These are phyloP conservation scores for Sparus aurata DNA, from an alignment of 2,797 vertebrate species.

Conservation along the genomic window DNA sequence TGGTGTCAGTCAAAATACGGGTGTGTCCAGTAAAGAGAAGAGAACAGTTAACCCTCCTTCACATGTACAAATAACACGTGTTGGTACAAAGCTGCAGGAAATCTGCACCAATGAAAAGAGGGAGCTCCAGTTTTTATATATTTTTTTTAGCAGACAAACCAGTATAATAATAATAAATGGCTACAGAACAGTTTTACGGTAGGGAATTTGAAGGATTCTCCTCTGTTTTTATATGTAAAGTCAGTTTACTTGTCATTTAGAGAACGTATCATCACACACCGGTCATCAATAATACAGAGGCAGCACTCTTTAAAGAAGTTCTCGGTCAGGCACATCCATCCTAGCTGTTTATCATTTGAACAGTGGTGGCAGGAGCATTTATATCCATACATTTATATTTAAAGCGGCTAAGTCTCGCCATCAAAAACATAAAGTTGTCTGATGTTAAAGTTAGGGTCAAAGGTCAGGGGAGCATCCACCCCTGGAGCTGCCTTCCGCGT, in stretches of 20 bases:
- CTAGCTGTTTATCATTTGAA: too few species aligned
- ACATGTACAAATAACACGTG: not conserved
- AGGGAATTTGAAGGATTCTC: not conserved
- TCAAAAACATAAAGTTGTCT: not conserved
- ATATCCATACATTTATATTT: too few species aligned
- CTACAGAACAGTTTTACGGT: not conserved
- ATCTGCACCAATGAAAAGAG: not conserved
- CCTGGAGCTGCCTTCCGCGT: not conserved
- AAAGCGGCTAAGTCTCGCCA: too few species aligned
- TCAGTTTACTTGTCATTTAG: not conserved
- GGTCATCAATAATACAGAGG: not conserved
- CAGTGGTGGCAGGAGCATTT: too few species aligned
- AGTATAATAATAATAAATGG: not conserved
- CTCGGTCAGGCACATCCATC: not conserved
- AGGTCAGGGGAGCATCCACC: conserved; percentile 16
- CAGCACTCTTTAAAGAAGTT: not conserved
- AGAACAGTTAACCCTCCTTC: not conserved
- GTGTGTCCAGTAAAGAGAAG: not conserved
- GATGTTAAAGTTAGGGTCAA: conserved; percentile 29
- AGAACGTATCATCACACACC: too few species aligned
- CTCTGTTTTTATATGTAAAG: not conserved
- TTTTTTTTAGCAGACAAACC: not conserved
- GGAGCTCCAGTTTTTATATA: not conserved
- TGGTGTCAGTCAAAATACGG: not conserved
- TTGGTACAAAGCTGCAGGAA: too few species aligned